Evolutionary conservation across 1,140 invertebrate genomes (phyloP).

Genomic region (Drosophila novamexicana): DNA sequence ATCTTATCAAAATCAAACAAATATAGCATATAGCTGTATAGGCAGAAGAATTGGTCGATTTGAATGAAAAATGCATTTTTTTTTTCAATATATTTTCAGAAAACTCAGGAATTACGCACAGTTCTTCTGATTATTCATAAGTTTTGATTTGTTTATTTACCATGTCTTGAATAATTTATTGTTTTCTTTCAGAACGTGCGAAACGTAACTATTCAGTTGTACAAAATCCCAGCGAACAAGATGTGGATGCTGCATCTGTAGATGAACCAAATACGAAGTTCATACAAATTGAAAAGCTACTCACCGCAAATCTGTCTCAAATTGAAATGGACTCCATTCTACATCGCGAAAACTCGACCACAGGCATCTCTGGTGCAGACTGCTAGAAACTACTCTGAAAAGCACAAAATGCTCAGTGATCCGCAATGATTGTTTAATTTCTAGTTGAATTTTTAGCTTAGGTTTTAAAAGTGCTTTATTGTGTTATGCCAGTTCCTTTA

Average conservation of each 20-base stretch:
- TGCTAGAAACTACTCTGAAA: slow-evolving; percentile 31
- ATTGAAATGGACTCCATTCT: slow-evolving; percentile 78
- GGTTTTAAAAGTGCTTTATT: slow-evolving; percentile 43
- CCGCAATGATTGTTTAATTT: not conserved
- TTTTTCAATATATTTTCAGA: too few species aligned
- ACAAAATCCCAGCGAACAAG: slow-evolving; percentile 38
- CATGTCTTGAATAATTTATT: too few species aligned
- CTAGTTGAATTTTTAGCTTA: slow-evolving; percentile 32
- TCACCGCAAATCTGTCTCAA: slow-evolving; percentile 66
- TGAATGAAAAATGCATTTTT: too few species aligned
- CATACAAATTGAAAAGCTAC: slow-evolving; percentile 72
- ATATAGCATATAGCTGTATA: too few species aligned
- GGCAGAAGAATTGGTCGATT: too few species aligned
- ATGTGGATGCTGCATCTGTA: slow-evolving; percentile 65
- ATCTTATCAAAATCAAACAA: too few species aligned
- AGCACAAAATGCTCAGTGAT: slow-evolving; percentile 47
- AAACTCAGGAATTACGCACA: too few species aligned
- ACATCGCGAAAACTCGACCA: slow-evolving; percentile 65
- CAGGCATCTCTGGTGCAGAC: slow-evolving; percentile 70
- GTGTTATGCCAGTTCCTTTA: slow-evolving; percentile 69
- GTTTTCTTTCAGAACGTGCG: slow-evolving; percentile 52
- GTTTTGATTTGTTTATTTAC: too few species aligned
- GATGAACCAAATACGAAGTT: slow-evolving; percentile 72
- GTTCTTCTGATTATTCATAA: too few species aligned
- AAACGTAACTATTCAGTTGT: slow-evolving; percentile 58